phyloP scores from a whole-genome alignment of 23 tunicate genomes.

The Pegea sp. region DNA sequence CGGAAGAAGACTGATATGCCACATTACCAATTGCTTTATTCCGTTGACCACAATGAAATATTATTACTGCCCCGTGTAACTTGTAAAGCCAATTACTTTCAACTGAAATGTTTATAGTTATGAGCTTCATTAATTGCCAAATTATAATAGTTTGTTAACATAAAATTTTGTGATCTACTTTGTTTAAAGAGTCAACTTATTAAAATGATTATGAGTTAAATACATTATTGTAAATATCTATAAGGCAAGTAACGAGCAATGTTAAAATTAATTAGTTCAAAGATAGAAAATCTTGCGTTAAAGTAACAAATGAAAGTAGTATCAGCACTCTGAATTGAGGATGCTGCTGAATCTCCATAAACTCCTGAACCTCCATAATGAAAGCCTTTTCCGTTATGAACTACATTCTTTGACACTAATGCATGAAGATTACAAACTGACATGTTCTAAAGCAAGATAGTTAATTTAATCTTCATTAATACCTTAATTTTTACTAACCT shows the following conservation, averaged over 20 bases:
- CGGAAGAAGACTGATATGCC: conserved; percentile 13
- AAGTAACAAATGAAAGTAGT: background rate
- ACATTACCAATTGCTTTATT: conserved; percentile 29
- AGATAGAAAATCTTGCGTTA: background rate
- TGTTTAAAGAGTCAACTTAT: too few relatives aligned
- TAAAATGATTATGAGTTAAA: too few relatives aligned
- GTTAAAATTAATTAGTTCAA: background rate
- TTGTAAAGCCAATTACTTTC: conserved; percentile 32
- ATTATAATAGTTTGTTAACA: background rate
- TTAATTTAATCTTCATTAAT: background rate
- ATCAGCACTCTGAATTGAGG: conserved; percentile 1
- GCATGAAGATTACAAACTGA: conserved; percentile 35
- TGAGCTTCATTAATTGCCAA: too few relatives aligned
- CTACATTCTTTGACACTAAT: conserved; percentile 7
- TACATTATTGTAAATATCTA: background rate
- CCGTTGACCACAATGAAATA: conserved; percentile 47
- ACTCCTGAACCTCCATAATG: conserved; percentile 39
- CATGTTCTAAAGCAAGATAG: conserved; percentile 11
- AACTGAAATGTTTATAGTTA: conserved; percentile 11
- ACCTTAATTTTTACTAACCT: conserved; percentile 4
- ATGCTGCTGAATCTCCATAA: conserved; percentile 36
- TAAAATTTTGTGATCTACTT: background rate
- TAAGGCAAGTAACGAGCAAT: background rate
- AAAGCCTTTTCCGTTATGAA: conserved; percentile 21
- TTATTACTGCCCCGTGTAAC: conserved; percentile 17